phyloP scores from a whole-genome alignment of 2,113 vertebrate species.

The Eurystomus gularis region DNA sequence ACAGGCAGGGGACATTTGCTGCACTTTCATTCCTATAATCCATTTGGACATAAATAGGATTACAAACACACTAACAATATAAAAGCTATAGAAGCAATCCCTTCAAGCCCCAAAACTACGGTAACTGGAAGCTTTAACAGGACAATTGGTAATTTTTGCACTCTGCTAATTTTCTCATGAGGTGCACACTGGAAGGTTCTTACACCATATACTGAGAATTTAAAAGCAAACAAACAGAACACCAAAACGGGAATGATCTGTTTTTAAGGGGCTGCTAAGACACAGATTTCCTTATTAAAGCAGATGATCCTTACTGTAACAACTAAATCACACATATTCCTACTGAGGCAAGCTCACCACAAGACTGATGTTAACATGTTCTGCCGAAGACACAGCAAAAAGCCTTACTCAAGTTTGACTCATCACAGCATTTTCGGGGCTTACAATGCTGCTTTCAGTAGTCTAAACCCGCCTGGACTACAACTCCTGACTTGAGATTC shows the following conservation, averaged over 20 bases:
- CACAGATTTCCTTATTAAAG: constrained; percentile 50
- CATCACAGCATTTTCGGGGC: neutral
- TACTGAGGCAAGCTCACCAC: neutral
- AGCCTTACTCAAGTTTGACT: neutral
- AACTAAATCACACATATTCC: neutral
- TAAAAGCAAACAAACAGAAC: neutral
- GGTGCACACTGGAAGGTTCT: accelerated
- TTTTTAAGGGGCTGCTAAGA: constrained; percentile 19
- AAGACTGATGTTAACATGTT: neutral
- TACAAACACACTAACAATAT: constrained; percentile 44
- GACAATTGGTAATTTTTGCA: neutral
- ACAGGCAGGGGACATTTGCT: constrained; percentile 26
- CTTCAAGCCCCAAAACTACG: neutral
- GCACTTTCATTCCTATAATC: constrained; percentile 59
- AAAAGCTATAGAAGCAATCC: constrained; percentile 28
- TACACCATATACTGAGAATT: neutral
- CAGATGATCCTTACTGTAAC: constrained; percentile 22
- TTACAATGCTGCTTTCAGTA: neutral
- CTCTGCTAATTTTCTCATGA: neutral
- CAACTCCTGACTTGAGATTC: neutral
- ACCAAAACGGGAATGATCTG: neutral
- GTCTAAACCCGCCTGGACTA: neutral
- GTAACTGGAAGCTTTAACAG: neutral
- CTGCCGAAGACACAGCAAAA: neutral
- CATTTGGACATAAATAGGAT: constrained; percentile 53